Evolutionary conservation across 2,888 invertebrate genomes (phyloP).

Genomic region (Listrodromus nycthemerus): DNA sequence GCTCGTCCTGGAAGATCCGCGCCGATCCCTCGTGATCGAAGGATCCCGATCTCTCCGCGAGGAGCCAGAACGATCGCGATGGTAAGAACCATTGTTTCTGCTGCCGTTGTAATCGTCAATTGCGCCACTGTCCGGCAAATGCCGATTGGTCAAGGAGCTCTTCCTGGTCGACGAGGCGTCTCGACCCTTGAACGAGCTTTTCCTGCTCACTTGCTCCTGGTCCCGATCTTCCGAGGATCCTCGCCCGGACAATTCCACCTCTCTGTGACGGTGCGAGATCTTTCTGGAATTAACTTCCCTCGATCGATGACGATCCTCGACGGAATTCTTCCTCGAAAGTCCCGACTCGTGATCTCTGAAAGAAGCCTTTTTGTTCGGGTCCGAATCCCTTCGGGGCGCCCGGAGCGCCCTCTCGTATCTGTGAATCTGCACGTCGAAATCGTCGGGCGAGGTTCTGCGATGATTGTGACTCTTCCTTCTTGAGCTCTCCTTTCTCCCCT

Average conservation of each 20-base stretch:
- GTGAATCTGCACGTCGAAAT: slow-evolving; percentile 77
- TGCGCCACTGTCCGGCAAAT: slow-evolving; percentile 26
- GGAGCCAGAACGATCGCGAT: slow-evolving; percentile 46
- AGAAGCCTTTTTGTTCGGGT: slow-evolving; percentile 69
- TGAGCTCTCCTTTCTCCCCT: slow-evolving; percentile 71
- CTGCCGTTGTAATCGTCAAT: slow-evolving; percentile 25
- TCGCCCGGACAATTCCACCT: slow-evolving; percentile 63
- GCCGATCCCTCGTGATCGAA: slow-evolving; percentile 30
- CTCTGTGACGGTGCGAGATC: slow-evolving; percentile 37
- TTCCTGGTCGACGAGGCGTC: slow-evolving; percentile 66
- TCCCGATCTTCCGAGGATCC: slow-evolving; percentile 69
- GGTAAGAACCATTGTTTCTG: slow-evolving; percentile 34
- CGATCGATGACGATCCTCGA: slow-evolving; percentile 68
- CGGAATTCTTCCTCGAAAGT: slow-evolving; percentile 71
- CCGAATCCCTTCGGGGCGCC: slow-evolving; percentile 71
- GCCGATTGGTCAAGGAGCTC: slow-evolving; percentile 58
- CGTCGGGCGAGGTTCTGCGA: slow-evolving; percentile 68
- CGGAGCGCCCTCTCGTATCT: slow-evolving; percentile 74
- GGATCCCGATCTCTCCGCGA: slow-evolving; percentile 50
- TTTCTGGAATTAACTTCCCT: slow-evolving; percentile 60
- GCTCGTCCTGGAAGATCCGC: slow-evolving; percentile 32
- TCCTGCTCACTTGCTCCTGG: slow-evolving; percentile 58
- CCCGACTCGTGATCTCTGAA: slow-evolving; percentile 69
- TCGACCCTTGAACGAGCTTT: slow-evolving; percentile 49
- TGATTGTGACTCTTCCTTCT: slow-evolving; percentile 40